Evolutionary conservation across 2,113 vertebrate genomes (phyloP).

Genomic region (Scomber colias): DNA sequence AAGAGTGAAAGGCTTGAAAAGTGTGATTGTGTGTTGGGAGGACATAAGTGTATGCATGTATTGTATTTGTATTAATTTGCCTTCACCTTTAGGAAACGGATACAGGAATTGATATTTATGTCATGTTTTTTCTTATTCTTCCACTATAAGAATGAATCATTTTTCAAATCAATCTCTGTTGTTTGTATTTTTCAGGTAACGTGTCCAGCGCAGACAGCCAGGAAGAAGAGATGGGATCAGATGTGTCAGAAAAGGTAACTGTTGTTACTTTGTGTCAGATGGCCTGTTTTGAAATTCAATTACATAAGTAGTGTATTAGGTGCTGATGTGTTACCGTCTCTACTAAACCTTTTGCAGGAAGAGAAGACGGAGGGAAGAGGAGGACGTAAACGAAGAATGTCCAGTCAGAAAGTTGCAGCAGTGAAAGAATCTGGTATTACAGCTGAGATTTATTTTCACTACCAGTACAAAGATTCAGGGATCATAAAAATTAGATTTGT

Average conservation of each 20-base stretch:
- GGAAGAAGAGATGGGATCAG: constrained; percentile 71
- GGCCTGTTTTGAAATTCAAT: not conserved
- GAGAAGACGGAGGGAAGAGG: constrained; percentile 64
- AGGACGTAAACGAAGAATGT: constrained; percentile 67
- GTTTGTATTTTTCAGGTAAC: constrained; percentile 58
- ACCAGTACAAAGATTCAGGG: not conserved
- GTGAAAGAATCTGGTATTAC: constrained; percentile 56
- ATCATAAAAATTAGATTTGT: constrained; percentile 7
- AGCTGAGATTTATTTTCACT: not conserved
- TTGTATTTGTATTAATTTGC: not conserved
- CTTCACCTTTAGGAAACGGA: not conserved
- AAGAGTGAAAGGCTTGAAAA: not conserved
- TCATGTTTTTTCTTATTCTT: not conserved
- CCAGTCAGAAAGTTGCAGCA: constrained; percentile 44
- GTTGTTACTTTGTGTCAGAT: not conserved
- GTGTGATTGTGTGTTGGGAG: too few species aligned
- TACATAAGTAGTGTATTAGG: too few species aligned
- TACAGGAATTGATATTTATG: not conserved
- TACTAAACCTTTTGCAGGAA: constrained; percentile 64
- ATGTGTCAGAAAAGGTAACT: constrained; percentile 73
- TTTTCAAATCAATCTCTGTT: not conserved
- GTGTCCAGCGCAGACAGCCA: constrained; percentile 72
- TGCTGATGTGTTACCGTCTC: not conserved
- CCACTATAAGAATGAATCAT: not conserved
- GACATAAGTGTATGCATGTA: not conserved